A percentile compares a stretch with the other conserved stretches of the same genome.
Evolutionary conservation across 2,888 invertebrate species (phyloP).

Genomic region (Lasioglossum calceatum): DNA sequence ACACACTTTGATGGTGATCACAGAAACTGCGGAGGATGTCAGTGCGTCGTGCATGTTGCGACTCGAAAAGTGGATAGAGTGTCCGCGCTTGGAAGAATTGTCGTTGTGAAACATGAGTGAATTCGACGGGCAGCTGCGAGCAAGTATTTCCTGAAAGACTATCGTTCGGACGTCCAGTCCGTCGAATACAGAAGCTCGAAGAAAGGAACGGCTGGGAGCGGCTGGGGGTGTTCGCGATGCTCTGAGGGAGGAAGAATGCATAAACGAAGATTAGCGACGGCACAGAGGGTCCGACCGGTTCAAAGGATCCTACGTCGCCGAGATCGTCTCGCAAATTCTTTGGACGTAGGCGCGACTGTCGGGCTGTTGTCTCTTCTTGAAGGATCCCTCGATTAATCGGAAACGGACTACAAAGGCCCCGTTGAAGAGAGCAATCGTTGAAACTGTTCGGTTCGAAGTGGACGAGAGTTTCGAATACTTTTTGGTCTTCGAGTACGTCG

Average conservation of each 20-base stretch:
- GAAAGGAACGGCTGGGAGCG: background rate
- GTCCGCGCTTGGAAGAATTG: background rate
- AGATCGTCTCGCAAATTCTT: background rate
- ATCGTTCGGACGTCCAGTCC: conserved; percentile 9
- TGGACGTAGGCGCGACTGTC: background rate
- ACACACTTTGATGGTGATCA: background rate
- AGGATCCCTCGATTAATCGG: background rate
- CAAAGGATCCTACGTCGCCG: conserved; percentile 40
- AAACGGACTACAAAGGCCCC: background rate
- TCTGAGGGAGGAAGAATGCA: conserved; percentile 40
- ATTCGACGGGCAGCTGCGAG: background rate
- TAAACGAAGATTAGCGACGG: conserved; percentile 19
- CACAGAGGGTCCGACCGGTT: conserved; percentile 41
- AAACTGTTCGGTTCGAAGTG: background rate
- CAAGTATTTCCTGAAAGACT: background rate
- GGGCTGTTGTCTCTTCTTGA: background rate
- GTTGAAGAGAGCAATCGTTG: background rate
- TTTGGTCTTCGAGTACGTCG: background rate
- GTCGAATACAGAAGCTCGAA: background rate
- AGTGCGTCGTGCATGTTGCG: background rate
- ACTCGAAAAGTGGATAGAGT: background rate
- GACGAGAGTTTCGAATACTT: background rate
- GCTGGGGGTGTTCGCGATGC: background rate
- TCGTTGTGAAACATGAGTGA: conserved; percentile 35
- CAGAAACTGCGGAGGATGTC: background rate